Evolutionary conservation across 2,888 invertebrate genomes (phyloP).

Genomic region (Eupelmus urozonus): DNA sequence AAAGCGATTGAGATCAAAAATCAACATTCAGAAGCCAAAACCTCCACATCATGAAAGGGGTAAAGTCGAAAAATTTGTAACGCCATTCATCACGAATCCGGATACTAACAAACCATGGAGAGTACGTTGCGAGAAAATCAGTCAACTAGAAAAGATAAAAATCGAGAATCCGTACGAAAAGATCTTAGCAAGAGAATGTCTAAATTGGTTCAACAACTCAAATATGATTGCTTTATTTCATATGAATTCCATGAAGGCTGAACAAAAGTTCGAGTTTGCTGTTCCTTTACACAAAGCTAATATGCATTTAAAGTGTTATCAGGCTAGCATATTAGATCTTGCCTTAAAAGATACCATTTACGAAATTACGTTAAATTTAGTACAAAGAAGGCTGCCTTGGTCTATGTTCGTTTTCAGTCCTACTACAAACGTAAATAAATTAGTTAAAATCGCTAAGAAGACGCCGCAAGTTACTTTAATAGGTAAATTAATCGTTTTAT

Average conservation of each 20-base stretch:
- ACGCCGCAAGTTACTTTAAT: constrained; percentile 85
- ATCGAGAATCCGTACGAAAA: constrained; percentile 84
- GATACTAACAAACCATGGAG: constrained; percentile 65
- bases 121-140: constrained; percentile 78
- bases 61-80: constrained; percentile 82
- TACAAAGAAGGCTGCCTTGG: not conserved
- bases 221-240: constrained; percentile 86
- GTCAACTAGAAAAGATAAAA: constrained; percentile 67
- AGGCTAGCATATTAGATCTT: constrained; percentile 81
- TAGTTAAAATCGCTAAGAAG: constrained; percentile 84
- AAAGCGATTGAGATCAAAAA: constrained; percentile 85
- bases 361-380: constrained; percentile 80
- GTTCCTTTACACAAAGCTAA: constrained; percentile 82
- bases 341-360: constrained; percentile 85
- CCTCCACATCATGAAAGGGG: constrained; percentile 85
- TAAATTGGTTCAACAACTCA: constrained; percentile 85
- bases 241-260: constrained; percentile 83
- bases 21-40: constrained; percentile 87
- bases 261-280: constrained; percentile 82
- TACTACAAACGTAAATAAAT: constrained; percentile 80
- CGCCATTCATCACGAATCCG: constrained; percentile 81
- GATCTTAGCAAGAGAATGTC: constrained; percentile 85
- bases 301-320: constrained; percentile 85
- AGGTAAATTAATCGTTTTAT: constrained; percentile 77
- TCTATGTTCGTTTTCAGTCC: constrained; percentile 86